Percentiles rank a stretch among this genome's conserved stretches.
These are phyloP conservation scores for Morpho deidamia DNA, from an alignment of 2,888 invertebrate species.

Conservation along the genomic window DNA sequence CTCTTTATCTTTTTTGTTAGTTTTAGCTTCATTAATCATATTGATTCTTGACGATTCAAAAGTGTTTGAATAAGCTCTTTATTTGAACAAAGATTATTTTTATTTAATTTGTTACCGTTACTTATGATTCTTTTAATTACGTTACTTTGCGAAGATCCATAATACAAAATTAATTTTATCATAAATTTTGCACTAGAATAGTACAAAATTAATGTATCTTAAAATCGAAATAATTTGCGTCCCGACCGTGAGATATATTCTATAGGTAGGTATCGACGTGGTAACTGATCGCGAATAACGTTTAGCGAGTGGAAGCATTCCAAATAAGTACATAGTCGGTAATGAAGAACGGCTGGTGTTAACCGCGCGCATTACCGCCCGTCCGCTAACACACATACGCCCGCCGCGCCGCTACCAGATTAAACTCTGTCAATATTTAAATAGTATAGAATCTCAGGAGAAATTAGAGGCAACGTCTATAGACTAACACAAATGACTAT, in stretches of 20 bases:
- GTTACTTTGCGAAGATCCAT: too few relatives aligned
- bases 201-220: too few relatives aligned
- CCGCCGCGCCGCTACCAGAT: slow-evolving; percentile 48
- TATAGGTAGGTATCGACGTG: slow-evolving; percentile 25
- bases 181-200: too few relatives aligned
- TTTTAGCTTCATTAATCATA: too few relatives aligned
- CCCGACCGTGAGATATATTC: slow-evolving; percentile 26
- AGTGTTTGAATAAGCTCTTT: too few relatives aligned
- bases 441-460: slow-evolving; percentile 29
- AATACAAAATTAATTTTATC: too few relatives aligned
- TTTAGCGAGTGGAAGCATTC: slow-evolving; percentile 48
- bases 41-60: too few relatives aligned
- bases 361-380: slow-evolving; percentile 62
- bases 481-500: slow-evolving; percentile 21
- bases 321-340: slow-evolving; percentile 53
- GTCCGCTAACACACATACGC: slow-evolving; percentile 55
- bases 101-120: too few relatives aligned
- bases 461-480: slow-evolving; percentile 19
- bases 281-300: slow-evolving; percentile 56
- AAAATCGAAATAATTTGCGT: background rate
- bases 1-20: too few relatives aligned
- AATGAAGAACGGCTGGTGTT: slow-evolving; percentile 64
- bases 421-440: slow-evolving; percentile 73
- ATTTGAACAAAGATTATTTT: too few relatives aligned
- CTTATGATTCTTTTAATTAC: too few relatives aligned